A percentile compares a stretch with the other conserved stretches of the same genome.
phyloP scores from a whole-genome alignment of 2,797 vertebrate species.

The Craterocephalus amniculus region DNA sequence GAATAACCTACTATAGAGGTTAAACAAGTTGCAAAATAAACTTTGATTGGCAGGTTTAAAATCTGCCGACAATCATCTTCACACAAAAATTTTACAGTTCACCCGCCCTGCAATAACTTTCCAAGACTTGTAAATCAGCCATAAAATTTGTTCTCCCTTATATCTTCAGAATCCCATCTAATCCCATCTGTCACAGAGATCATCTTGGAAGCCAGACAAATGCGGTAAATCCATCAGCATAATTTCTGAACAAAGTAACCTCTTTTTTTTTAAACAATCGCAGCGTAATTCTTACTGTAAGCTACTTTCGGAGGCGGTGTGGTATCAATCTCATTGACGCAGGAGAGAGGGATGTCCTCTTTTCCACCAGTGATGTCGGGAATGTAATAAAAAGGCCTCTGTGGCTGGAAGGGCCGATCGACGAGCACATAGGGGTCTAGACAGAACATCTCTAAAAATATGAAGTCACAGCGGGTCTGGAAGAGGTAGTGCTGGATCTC shows the following conservation, averaged over 20 bases:
- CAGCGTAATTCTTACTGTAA: constrained; percentile 87
- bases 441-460: constrained; percentile 99
- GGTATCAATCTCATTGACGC: constrained; percentile 96
- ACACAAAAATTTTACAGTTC: not conserved
- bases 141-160: not conserved
- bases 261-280: constrained; percentile 8
- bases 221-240: not conserved
- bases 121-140: not conserved
- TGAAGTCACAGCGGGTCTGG: constrained; percentile 91
- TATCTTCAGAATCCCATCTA: not conserved
- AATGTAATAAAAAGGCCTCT: constrained; percentile 94
- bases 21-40: not conserved
- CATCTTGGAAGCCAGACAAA: not conserved
- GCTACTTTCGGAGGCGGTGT: constrained; percentile 91
- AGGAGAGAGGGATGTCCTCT: constrained; percentile 95
- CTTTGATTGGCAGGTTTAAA: not conserved
- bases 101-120: not conserved
- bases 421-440: constrained; percentile 96
- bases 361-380: constrained; percentile 90
- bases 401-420: constrained; percentile 94
- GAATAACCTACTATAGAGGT: not conserved
- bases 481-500: constrained; percentile 97
- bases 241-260: not conserved
- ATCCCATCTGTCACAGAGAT: not conserved
- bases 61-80: not conserved